These are phyloP conservation scores for Beroe forskalii DNA, from an alignment of 37 sponge, comb jelly and placozoan genomes.

Conservation along the genomic window DNA sequence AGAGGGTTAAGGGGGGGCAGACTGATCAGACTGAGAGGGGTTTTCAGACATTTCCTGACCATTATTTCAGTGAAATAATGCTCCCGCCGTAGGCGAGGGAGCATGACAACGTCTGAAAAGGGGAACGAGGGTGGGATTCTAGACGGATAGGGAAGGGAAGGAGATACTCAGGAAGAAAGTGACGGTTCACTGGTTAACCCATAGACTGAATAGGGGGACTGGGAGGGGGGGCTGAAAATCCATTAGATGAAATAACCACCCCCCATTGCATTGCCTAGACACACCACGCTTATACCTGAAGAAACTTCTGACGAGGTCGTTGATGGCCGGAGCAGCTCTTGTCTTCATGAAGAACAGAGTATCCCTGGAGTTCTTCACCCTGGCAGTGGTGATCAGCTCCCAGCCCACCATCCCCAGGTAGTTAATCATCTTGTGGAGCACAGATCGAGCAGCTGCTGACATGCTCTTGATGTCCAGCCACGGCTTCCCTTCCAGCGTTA, in stretches of 20 bases:
- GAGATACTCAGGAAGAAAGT: too few relatives aligned
- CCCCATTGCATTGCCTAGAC: too few relatives aligned
- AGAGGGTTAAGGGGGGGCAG: background rate
- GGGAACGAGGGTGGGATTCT: too few relatives aligned
- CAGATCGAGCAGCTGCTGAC: conserved; percentile 20
- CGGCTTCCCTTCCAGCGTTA: conserved; percentile 53
- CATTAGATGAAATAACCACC: too few relatives aligned
- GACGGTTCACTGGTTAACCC: too few relatives aligned
- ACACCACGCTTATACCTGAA: conserved; percentile 15
- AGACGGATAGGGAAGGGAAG: too few relatives aligned
- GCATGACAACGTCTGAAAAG: too few relatives aligned
- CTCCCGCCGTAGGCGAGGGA: too few relatives aligned
- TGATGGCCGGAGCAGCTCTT: conserved; percentile 14
- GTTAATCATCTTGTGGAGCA: conserved; percentile 43
- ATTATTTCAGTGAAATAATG: too few relatives aligned
- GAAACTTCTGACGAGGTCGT: conserved; percentile 54
- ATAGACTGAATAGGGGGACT: too few relatives aligned
- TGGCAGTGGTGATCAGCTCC: conserved; percentile 30
- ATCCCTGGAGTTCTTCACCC: conserved; percentile 42
- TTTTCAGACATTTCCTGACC: too few relatives aligned
- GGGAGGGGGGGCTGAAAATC: too few relatives aligned
- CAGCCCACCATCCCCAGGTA: conserved; percentile 56
- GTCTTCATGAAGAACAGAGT: conserved; percentile 42
- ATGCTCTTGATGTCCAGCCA: conserved; percentile 64
- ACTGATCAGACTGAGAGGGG: background rate